Base-by-base conservation (phyloP, 2,113 vertebrate species). In the Vicugna pacos region DNA sequence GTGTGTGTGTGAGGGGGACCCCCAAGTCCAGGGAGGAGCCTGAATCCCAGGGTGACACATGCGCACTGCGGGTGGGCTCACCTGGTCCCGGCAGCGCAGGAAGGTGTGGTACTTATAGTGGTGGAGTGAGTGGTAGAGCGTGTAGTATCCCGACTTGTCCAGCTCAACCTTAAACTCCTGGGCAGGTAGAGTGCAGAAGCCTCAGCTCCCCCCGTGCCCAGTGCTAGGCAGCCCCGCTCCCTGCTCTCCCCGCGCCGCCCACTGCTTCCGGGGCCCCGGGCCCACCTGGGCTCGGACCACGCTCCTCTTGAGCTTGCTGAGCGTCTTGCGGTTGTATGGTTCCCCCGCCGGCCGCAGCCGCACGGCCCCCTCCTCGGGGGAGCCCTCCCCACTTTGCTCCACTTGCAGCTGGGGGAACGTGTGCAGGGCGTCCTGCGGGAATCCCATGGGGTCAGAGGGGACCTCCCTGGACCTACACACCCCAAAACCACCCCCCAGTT, bases 81-180 rank as follows among this genome's bases (percentile, higher is more conserved):
- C 99, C 99, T 99, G 99, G 98, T 99, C 99, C 97, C 99, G 99
- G 98, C 99, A 99, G 98, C 99, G 99, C 97, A 99, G 98, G 97
- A 99, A 99, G 89, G 99, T 99, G 98, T 99, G 99, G 98, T 99
- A 99, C 95, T 99, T 99, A 98, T 99, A 99, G 98, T 99, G 99
- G 98, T 99, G 99, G 89, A 99, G 98, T n/a, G 99, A 99, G 97
- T 99, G 99, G 97, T 99, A 99, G 46, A 99, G 99, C 60, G 99
- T 99, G 98, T 99, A 99, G 97, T 99, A 98, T 46, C 99, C 98
- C 20, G 99, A 99, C n/a, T 99, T 99, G 81, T 99, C 99, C 46
- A 99, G 97, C 89, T 99, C 99, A 81, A 99, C 99, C 97, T 99
- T 99, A 98, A 99, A 99, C 98, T 99, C 99, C 99, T 99, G 72